Evolutionary conservation across 2,113 vertebrate genomes (phyloP), one percentile per base, ranked within the genome.

Genomic region (Ia io): DNA sequence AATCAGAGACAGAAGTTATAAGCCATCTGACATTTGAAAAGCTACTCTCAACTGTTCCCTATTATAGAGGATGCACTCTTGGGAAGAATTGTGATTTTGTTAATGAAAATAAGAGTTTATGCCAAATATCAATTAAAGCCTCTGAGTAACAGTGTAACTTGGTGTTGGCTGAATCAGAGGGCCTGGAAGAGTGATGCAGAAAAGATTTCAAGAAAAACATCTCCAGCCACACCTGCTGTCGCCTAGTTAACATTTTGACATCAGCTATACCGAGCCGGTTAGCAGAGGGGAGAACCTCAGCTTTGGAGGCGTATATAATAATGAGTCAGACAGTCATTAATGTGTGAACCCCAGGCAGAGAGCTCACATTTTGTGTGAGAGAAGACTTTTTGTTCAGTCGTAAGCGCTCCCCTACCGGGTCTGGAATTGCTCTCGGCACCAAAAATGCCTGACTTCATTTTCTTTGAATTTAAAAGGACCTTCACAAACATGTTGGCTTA

Each of bases 21-120:
- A 78, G 37, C 77, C 97, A 44, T 94, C 91, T 98, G 97, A 98
- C 97, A 97, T 97, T 97, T 98, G 96, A 94, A 94, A 97, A 97
- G 85, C 93, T 79, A 16, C 96, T 96, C 94, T 96, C 96, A 93
- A 96, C 93, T 96, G 87, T 14, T 94, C 71, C 30, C 44, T 70
- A 37, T 70, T 96, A 97, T 53, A 56, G 93, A 96, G 82, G 37
- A 93, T 84, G 88, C 96, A 95, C 93, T 94, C 93, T 80, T 89
- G 59, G 90, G 92, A 96, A 97, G 97, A 90, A 59, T 25, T 28
- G 78, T 84, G 79, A 91, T 93, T 95, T 97, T 74, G 96, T 74
- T 98, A 93, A 95, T 65, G 86, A 91, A 92, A 84, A 80, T 94
- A 18, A 61, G 65, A 96, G 74, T 97, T 97, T 96, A 97, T 97